These are phyloP conservation scores for Sebastes jordani DNA, from an alignment of 2,797 vertebrate species.

Conservation along the genomic window DNA sequence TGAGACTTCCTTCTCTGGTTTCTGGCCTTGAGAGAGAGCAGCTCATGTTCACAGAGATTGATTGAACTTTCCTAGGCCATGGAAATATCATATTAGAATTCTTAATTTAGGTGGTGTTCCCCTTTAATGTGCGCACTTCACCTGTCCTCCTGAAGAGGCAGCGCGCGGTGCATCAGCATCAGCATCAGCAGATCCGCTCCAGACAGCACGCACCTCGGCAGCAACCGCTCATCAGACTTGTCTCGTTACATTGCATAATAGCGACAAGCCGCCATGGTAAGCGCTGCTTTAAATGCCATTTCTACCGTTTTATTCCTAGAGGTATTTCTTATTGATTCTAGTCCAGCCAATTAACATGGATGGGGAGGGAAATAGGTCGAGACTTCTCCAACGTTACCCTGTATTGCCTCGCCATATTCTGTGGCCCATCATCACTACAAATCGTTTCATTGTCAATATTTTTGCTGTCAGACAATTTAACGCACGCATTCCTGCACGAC, in stretches of 20 bases:
- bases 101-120: too few relatives aligned
- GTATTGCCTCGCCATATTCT: background rate
- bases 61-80: too few relatives aligned
- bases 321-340: background rate
- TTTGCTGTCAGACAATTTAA: background rate
- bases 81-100: too few relatives aligned
- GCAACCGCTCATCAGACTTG: constrained; percentile 30
- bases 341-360: background rate
- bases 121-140: constrained; percentile 17
- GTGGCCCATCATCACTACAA: background rate
- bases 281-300: background rate
- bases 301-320: background rate
- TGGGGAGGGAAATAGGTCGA: background rate
- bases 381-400: background rate
- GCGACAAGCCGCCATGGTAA: constrained; percentile 62
- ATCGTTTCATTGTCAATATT: background rate
- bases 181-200: constrained; percentile 18
- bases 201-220: constrained; percentile 11
- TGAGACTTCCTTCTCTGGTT: too few relatives aligned
- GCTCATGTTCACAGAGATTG: too few relatives aligned
- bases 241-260: constrained; percentile 62
- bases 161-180: background rate
- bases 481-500: background rate
- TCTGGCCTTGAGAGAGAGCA: too few relatives aligned
- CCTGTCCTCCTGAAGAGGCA: constrained; percentile 29